Base-by-base conservation (phyloP, 2,113 vertebrate genomes). In the Ginglymostoma cirratum region DNA sequence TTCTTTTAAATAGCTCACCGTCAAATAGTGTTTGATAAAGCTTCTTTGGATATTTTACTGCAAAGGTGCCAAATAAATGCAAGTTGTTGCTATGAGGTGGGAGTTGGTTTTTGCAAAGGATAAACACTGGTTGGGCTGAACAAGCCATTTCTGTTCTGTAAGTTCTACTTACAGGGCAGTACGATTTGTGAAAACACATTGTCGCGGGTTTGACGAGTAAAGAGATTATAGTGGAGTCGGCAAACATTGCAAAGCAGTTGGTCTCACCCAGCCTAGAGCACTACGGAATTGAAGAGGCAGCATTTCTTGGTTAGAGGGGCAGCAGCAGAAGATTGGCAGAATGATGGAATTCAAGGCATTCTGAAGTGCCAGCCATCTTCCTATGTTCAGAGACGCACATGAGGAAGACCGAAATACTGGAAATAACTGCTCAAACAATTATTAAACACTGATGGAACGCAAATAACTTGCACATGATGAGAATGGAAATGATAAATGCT, bases 401-500 rank as follows among this genome's bases (percentile, higher is more conserved):
- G 34, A 90, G 4, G 30, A 52, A n/a, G 52, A 27, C 52, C 12
- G 0, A 66, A 92, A 92, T 66, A 66, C 38, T 66, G 89, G 0
- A 66, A 92, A 38, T 66, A 38, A n/a, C 55, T 19, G 34, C 38
- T 8, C 19, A 10, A n/a, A 65, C 61, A 66, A 66, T 92, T 17
- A 38, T 38, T 34, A 92, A 65, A 92, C 55, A 5, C 15, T 92
- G 61, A 21, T 66, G 61, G 55, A 38, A 66, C 5, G 34, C 17
- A 92, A 92, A 66, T 66, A 92, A 61, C 6, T 92, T 92, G 89
- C 89, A 92, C 89, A 92, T 65, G 89, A 65, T 66, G 55, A 92
- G 89, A 34, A 66, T 66, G 61, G 89, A 66, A 92, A 92, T 66
- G 89, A 92, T 66, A 92, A 65, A 92, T 92, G 61, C 89, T 92